Evolutionary conservation across 1,140 invertebrate genomes (phyloP), one percentile per base, ranked within the genome.

Genomic region (Pomacea maculata): DNA sequence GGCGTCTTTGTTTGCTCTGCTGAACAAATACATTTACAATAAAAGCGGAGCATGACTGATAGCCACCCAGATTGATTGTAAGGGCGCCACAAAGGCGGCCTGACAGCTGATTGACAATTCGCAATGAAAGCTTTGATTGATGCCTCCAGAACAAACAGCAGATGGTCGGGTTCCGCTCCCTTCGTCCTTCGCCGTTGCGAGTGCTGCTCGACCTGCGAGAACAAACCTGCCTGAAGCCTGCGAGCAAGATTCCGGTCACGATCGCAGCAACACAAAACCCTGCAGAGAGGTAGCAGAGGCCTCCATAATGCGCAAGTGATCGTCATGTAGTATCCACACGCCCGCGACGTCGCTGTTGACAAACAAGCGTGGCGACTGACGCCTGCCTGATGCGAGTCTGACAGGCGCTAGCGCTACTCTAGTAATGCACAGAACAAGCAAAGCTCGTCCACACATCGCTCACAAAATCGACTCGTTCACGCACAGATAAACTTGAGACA

Each of bases 61-160:
- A 85, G 87, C 80, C 74, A 82, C 81, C 82, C 82, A 87, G 88
- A 90, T 90, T 89, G 88, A 91, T 91, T 88, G 86, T 84, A 85
- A 79, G 81, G 86, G 86, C 85, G 86, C 84, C 86, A 88, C 85
- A 90, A 89, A 89, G 89, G 79, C 85, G 70, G 76, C 57, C 82
- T 89, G 90, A 91, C 89, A 89, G 82, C 79, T 91, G 90, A 91
- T 90, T 91, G 90, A 90, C 90, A 90, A 82, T 85, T 82, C 85
- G 85, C 85, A 86, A 87, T 87, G 88, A 88, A 86, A 84, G 85
- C 78, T 86, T 86, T 91, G 90, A 91, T 91, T 90, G 90, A 91
- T 90, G 88, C 82, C 82, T 81, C 82, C 68, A 83, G 86, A 87
- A 87, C 85, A 88, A 90, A 89, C 86, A 90, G 88, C 88, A 89